phyloP scores from a whole-genome alignment of 2,797 vertebrate genomes.

The Poecilia picta region DNA sequence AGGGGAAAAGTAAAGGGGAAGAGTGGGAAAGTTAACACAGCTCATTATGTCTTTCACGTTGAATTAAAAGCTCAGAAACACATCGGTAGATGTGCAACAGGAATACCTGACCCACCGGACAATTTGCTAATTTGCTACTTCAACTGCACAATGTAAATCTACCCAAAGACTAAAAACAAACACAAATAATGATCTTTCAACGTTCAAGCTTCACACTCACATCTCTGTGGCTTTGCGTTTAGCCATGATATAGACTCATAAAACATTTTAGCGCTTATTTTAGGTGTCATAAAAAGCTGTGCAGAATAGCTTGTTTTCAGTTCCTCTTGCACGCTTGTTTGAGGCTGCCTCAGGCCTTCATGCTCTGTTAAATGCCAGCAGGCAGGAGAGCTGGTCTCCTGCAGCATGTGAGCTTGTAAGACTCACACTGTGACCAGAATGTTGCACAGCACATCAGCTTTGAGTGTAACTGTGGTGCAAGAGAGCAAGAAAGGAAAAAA shows the following conservation, averaged over 20 bases:
- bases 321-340: constrained; percentile 30
- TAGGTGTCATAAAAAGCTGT: not conserved
- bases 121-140: not conserved
- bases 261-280: not conserved
- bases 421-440: constrained; percentile 73
- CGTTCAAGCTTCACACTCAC: not conserved
- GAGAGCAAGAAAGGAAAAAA: constrained; percentile 41
- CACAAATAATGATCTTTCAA: not conserved
- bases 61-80: not conserved
- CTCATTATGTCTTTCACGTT: constrained; percentile 11
- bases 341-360: constrained; percentile 32
- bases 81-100: not conserved
- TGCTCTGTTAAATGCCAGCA: constrained; percentile 57
- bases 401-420: constrained; percentile 51
- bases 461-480: constrained; percentile 28
- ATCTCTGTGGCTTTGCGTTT: not conserved
- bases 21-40: constrained; percentile 71
- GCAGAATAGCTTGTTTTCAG: constrained; percentile 28
- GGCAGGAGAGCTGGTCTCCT: constrained; percentile 45
- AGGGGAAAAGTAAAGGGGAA: constrained; percentile 40
- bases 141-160: not conserved
- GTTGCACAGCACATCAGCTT: constrained; percentile 51
- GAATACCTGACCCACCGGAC: not conserved
- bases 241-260: not conserved
- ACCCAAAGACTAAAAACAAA: not conserved